Percentiles rank a stretch among this genome's conserved stretches.
Conservation (phyloP, 2,797 vertebrate genomes). For the Tokudaia muenninki region DNA sequence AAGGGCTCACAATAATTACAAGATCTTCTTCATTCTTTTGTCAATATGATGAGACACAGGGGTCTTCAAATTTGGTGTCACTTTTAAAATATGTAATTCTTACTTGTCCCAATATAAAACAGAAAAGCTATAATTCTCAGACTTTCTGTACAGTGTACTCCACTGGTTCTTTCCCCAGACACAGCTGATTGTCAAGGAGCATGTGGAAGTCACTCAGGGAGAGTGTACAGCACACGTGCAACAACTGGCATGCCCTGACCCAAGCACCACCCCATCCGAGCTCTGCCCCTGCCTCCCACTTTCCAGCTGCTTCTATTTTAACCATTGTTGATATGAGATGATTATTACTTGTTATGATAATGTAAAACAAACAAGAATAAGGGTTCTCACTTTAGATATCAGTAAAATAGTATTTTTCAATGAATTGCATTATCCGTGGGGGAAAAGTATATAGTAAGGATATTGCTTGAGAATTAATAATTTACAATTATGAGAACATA, state of each 20-base stretch:
- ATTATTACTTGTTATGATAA: not conserved
- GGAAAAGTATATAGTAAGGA: not conserved
- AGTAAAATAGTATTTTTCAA: conserved; percentile 3
- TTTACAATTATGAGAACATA: not conserved
- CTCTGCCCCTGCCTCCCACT: not conserved
- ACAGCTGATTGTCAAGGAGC: not conserved
- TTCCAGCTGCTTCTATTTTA: not conserved
- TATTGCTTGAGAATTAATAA: not conserved
- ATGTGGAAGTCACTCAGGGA: not conserved
- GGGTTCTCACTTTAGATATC: not conserved
- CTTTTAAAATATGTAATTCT: conserved; percentile 33
- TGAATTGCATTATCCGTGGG: not conserved
- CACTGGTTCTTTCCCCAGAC: not conserved
- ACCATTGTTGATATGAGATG: not conserved
- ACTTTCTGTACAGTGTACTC: not conserved
- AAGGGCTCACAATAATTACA: not conserved
- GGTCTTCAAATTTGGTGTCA: not conserved
- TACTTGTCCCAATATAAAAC: not conserved
- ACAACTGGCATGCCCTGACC: no score
- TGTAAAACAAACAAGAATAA: not conserved
- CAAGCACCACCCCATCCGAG: not conserved
- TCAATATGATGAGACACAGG: not conserved
- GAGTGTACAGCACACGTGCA: not conserved
- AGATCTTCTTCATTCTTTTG: not conserved
- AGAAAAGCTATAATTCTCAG: not conserved